phyloP scores from a whole-genome alignment of 2,113 vertebrate species.

The Salvator merianae region DNA sequence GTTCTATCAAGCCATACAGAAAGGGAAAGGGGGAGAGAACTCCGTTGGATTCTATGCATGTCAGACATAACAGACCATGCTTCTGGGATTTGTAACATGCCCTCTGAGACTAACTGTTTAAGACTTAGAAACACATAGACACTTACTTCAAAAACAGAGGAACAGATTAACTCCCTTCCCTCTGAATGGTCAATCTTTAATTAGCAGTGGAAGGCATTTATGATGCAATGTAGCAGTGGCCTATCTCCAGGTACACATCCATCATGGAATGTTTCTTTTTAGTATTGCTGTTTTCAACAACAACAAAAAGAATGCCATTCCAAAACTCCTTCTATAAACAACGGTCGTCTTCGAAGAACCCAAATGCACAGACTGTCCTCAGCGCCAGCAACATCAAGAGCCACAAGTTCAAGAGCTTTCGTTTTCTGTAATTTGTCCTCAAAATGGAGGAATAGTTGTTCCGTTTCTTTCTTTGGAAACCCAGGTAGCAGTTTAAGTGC shows the following conservation, averaged over 20 bases:
- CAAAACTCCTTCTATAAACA: background rate
- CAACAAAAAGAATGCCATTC: too few species aligned
- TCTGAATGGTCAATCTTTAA: conserved; percentile 80
- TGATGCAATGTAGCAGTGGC: conserved; percentile 61
- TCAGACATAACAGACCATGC: conserved; percentile 84
- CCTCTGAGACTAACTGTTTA: conserved; percentile 81
- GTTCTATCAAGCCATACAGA: conserved; percentile 52
- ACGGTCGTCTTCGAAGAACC: too few species aligned
- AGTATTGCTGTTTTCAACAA: conserved; percentile 52
- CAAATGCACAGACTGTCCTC: too few species aligned
- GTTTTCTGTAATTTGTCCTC: background rate
- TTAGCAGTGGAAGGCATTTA: conserved; percentile 28
- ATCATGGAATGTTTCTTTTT: conserved; percentile 34
- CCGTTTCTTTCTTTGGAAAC: background rate
- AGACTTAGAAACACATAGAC: conserved; percentile 80
- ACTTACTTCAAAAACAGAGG: conserved; percentile 70
- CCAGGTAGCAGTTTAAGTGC: too few species aligned
- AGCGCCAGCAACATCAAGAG: too few species aligned
- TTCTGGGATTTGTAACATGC: conserved; percentile 87
- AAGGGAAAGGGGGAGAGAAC: conserved; percentile 41
- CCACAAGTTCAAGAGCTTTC: background rate
- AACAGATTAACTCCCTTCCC: conserved; percentile 76
- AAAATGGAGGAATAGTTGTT: background rate
- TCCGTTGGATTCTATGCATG: conserved; percentile 72
- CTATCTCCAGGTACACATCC: conserved; percentile 44